Conservation (phyloP, 2,888 invertebrate species). For the Uropetala carovei region DNA sequence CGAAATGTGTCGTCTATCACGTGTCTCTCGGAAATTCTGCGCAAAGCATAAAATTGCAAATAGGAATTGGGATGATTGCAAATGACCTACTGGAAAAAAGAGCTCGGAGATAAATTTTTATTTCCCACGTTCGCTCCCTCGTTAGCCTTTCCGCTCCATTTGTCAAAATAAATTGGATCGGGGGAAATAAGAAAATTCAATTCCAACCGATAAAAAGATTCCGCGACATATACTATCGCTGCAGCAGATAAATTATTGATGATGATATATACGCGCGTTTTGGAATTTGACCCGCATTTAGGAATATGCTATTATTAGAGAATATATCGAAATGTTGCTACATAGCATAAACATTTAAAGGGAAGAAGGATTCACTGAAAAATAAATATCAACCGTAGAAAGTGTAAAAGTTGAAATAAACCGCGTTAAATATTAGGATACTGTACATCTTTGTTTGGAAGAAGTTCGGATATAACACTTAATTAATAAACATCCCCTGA, state of each 20-base stretch:
- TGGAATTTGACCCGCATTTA: background rate
- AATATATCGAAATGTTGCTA: background rate
- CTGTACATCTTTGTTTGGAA: too few species aligned
- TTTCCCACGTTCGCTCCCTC: background rate
- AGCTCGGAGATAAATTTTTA: background rate
- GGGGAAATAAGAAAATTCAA: background rate
- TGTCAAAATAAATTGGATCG: background rate
- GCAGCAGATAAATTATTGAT: background rate
- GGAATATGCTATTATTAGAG: background rate
- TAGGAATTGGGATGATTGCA: background rate
- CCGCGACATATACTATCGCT: background rate
- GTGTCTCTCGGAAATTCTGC: background rate
- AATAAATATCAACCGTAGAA: too few species aligned
- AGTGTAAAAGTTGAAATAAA: too few species aligned
- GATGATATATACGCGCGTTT: background rate
- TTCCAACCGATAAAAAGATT: background rate
- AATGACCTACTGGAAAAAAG: background rate
- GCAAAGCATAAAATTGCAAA: background rate
- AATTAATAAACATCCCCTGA: too few species aligned
- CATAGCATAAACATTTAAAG: too few species aligned
- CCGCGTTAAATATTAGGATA: too few species aligned
- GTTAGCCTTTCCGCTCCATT: slow-evolving; percentile 13
- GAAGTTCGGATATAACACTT: too few species aligned
- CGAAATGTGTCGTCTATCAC: background rate
- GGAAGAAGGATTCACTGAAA: too few species aligned